Evolutionary conservation across 1,140 invertebrate genomes (phyloP), one percentile per base, ranked within the genome.

Genomic region (Diabrotica undecimpunctata): DNA sequence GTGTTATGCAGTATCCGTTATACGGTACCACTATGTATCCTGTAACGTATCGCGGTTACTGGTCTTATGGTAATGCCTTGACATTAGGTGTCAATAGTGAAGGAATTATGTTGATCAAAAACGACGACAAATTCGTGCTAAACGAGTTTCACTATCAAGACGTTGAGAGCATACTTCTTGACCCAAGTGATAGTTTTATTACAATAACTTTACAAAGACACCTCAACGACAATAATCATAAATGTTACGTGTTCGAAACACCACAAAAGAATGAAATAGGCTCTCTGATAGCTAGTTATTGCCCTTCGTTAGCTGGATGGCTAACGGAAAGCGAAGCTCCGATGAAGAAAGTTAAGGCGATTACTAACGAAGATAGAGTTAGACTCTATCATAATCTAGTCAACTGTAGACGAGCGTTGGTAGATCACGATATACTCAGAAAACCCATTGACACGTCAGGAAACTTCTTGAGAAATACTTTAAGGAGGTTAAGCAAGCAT

Each of bases 1-100:
- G 95, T 75, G 95, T 98, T 0, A 97, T 97, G 93, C 95, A 98
- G 79, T 98, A 96, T 79, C 94, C 95, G 0, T 82, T 97, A 0
- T 97, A 97, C 76, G 96, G 95, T 3, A 96, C 94, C 57, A 96
- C 95, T 0, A 88, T 97, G 82, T 97, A 94, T 79, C 88, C 89
- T 41, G 95, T 97, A 37, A 91, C 90, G 0, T 97, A 97, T 77
- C 88, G 94, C 67, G 95, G 92, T 13, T 79, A 79, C 62, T 79
- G 77, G 77, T 92, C 91, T 7, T 95, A 96, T 75, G 93, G 77
- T 9, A 79, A 78, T 61, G 71, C 75, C 51, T 66, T 79, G 14
- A 77, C 94, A 10, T 81, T 97, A 10, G 96, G 95, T 12, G 87
- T 98, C n/a, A 95, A 95, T 73, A 88, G 89, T 72, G 93, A 96